Evolutionary conservation across 2,113 vertebrate genomes (phyloP).

Genomic region (Anhinga anhinga): DNA sequence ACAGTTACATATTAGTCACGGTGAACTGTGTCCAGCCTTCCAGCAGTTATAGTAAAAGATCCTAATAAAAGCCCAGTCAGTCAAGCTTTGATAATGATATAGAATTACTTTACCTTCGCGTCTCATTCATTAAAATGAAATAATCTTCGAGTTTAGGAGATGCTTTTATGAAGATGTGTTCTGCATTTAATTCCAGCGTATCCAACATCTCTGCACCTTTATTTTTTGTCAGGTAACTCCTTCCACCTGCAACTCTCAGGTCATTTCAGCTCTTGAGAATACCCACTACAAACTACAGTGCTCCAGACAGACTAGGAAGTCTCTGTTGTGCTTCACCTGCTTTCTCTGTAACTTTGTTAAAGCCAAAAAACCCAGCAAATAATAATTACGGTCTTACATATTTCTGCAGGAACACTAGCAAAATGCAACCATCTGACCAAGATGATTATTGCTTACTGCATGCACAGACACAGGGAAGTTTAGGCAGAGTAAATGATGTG

Average conservation of each 20-base stretch:
- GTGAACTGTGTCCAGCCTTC: background rate
- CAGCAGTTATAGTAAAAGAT: background rate
- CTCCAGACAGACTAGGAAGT: fast-evolving
- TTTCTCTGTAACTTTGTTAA: background rate
- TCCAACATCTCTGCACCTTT: background rate
- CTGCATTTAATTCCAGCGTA: background rate
- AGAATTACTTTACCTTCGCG: background rate
- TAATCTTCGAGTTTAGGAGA: background rate
- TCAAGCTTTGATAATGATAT: background rate
- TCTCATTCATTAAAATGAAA: background rate
- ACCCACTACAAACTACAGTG: background rate
- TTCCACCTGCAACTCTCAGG: background rate
- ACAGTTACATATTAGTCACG: background rate
- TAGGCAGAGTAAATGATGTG: fast-evolving
- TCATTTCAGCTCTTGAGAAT: background rate
- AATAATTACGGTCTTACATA: fast-evolving
- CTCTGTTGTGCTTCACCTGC: background rate
- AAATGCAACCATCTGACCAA: background rate
- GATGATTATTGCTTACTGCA: background rate
- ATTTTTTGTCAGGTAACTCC: background rate
- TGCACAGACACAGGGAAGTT: background rate
- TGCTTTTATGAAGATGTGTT: background rate
- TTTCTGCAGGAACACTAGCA: background rate
- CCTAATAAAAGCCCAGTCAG: background rate
- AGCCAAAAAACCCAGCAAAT: background rate